These are phyloP conservation scores for Camptogramma bilineatum DNA, from an alignment of 2,888 invertebrate genomes.

Conservation along the genomic window DNA sequence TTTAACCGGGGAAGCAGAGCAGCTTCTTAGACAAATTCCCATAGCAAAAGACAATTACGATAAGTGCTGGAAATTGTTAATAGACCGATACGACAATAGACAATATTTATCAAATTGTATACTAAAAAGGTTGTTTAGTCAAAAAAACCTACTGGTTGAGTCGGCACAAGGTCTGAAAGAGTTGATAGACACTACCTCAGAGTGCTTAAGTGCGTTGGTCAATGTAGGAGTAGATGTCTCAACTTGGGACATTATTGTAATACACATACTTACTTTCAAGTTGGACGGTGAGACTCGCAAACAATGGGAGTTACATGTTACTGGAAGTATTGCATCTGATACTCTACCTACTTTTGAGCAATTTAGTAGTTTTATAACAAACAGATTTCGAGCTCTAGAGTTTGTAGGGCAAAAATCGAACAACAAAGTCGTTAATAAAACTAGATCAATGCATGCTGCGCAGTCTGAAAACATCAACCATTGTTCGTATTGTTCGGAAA, in stretches of 20 bases:
- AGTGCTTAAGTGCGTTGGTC: constrained; percentile 7
- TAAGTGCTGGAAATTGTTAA: constrained; percentile 1
- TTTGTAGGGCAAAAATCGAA: constrained; percentile 9
- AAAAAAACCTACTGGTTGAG: not conserved
- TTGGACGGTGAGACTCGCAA: constrained; percentile 9
- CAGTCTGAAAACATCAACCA: not conserved
- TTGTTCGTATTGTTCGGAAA: constrained; percentile 11
- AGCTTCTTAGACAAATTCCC: constrained; percentile 9
- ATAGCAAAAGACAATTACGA: constrained; percentile 10
- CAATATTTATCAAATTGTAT: constrained; percentile 8
- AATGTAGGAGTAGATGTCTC: constrained; percentile 9
- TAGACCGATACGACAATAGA: constrained; percentile 13
- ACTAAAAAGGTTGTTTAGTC: constrained; percentile 7
- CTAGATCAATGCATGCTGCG: constrained; percentile 9
- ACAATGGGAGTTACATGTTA: constrained; percentile 8
- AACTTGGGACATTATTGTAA: constrained; percentile 9
- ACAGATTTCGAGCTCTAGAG: constrained; percentile 7
- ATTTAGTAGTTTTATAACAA: not conserved
- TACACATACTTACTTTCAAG: constrained; percentile 5
- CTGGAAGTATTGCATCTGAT: constrained; percentile 2
- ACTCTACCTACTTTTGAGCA: constrained; percentile 6
- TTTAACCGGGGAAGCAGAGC: constrained; percentile 4
- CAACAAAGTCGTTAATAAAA: constrained; percentile 3
- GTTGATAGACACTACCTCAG: constrained; percentile 1
- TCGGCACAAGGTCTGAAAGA: constrained; percentile 12